Base-by-base conservation (phyloP, 2,888 invertebrate genomes). In the Deroplatys truncata region DNA sequence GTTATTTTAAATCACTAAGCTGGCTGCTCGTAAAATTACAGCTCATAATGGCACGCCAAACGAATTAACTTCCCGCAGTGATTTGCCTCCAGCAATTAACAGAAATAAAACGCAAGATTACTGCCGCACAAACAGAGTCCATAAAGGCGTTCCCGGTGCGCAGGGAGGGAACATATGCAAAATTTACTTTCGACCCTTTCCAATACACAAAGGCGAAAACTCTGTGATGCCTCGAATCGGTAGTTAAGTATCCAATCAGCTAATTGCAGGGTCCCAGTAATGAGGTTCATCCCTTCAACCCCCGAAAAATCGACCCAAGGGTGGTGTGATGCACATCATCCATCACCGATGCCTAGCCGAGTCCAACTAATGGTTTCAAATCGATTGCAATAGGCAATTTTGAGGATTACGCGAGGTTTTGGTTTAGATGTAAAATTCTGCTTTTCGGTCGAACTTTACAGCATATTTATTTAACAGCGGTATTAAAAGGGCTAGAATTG, bases 321-420 rank as follows among this genome's bases (percentile, higher is more conserved):
- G 56, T 72, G 56, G 56, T 16, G 20, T 25, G 56, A 88, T 82
- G 85, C 85, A 82, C 82, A 88, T 25, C 90, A 90, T 90, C 90
- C 85, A 90, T 90, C 90, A 90, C 88, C 82, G 90, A 85, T 84
- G 84, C 82, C 25, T 82, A 4, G 43, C 49, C 35, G 20, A 5
- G 25, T 72, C 25, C 56, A 43, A 84, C 88, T 85, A 88, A 72
- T 88, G 90, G 88, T 56, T 85, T 85, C 88, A 28, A 88, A 90
- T 90, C 90, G 90, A 90, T 90, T 86, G 88, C 83, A 90, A 88
- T 88, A 88, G 88, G 90, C 88, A 90, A 88, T 90, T 89, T 89
- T 85, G 85, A 49, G 56, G 56, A 72, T 72, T 72, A 72, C 20
- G 56, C 25, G 25, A 20, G 56, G 20, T 20, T 72, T 72, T 20